Evolutionary conservation across 2,113 vertebrate genomes (phyloP).

Genomic region (Helogale parvula): DNA sequence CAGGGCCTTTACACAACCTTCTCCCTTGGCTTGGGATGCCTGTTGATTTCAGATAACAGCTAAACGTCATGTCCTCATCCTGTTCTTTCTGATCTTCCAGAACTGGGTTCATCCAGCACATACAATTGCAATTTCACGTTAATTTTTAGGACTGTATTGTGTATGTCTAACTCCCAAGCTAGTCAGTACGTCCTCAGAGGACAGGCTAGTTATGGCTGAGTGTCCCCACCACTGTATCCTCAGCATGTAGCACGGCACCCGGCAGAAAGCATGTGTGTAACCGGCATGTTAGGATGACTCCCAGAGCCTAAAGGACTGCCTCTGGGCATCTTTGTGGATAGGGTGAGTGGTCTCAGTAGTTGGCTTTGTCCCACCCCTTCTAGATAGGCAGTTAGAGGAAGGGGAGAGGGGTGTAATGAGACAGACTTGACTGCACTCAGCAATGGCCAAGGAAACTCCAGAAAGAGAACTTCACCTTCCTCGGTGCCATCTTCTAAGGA

Average conservation of each 20-base stretch:
- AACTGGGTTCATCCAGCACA: background rate
- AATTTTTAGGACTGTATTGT: background rate
- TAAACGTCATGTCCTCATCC: background rate
- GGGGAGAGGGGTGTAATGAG: fast-evolving
- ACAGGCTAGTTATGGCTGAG: background rate
- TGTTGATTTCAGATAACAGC: background rate
- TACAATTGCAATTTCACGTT: background rate
- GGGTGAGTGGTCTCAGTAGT: background rate
- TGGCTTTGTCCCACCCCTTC: background rate
- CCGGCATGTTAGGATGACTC: background rate
- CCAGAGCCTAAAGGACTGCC: background rate
- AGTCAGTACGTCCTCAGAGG: background rate
- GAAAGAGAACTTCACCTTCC: background rate
- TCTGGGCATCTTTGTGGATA: background rate
- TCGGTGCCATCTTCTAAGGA: background rate
- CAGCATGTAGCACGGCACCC: background rate
- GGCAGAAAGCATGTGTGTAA: background rate
- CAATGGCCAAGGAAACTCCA: background rate
- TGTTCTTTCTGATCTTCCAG: background rate
- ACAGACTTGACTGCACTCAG: background rate
- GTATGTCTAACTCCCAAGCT: background rate
- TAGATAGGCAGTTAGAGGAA: background rate
- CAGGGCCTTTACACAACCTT: background rate
- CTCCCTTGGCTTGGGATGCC: background rate
- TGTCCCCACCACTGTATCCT: background rate